Evolutionary conservation across 2,888 invertebrate genomes (phyloP), one percentile per base, ranked within the genome.

Genomic region (Euphydryas editha): DNA sequence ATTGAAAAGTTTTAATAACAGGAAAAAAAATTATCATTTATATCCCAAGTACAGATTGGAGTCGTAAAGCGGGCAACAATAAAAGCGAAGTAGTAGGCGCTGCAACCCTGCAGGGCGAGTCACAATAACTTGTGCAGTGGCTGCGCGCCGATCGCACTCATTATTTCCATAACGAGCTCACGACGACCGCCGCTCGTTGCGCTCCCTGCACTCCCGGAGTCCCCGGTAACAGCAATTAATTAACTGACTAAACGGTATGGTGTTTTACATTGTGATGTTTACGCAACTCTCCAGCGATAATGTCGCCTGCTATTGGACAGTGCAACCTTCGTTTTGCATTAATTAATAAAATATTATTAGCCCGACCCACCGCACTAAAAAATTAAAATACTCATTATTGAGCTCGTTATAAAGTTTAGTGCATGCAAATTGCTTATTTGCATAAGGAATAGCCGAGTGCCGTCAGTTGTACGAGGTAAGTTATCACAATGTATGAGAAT

Each of bases 261-360:
- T 88, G 91, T 90, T 91, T 87, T 88, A 91, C 88, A 90, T 88
- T 87, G 78, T 89, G 85, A 87, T 92, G 89, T 92, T 92, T 90
- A 88, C 91, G 83, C 82, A 86, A 83, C 91, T 87, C 91, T 92
- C 88, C 83, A 85, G 79, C 84, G 84, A 88, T 88, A 88, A 89
- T 91, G 90, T 92, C 86, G 81, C 82, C 78, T 78, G 81, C 82
- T 81, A 81, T 82, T 84, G 86, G 87, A 87, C 87, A 86, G 79
- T 77, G 80, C 82, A 78, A 78, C 78, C 80, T 82, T 80, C 84
- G 75, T 69, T 70, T 81, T 86, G 85, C 85, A 86, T 88, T 90
- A 89, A 91, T 91, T 88, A 89, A 88, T 89, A 80, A 88, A 88
- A 87, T 85, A 88, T 86, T 85, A 88, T 85, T 74, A 85, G 86